Evolutionary conservation across 2,797 vertebrate species (phyloP), one percentile per base, ranked within the genome.

Genomic region (Vireo griseus): DNA sequence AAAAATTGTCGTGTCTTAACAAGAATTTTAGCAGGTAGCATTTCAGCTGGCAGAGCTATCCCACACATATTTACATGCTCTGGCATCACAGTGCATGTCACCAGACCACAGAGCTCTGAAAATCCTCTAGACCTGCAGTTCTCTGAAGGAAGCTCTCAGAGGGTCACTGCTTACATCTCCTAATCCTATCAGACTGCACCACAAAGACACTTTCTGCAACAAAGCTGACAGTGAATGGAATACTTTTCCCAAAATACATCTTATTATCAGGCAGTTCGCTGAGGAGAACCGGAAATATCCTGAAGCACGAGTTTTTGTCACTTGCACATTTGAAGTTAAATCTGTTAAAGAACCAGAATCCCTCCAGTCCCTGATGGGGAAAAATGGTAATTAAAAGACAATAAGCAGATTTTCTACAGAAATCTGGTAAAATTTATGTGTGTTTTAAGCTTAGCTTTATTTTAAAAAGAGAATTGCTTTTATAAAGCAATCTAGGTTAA

Each of bases 311-410:
- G 40, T 42, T 93, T 79, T 80, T 81, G 72, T 83, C 33, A 39
- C 20, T 94, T 84, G 71, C 18, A 25, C 33, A 13, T 90, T 87
- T 84, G 59, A 92, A 93, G 67, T 71, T 42, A 82, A 74, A 51
- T 74, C 52, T 80, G 33, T 77, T 92, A 47, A 74, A 67, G 9
- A 92, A 44, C 4, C 18, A 74, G 63, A 86, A 92, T 87, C 42
- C 7, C n/a, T 89, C 16, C 14, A 45, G 19, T 85, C 52, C 77
- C 52, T 25, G 11, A 55, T 63, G 78, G 42, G 67, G 29, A 16
- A 68, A 71, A 85, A 85, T 51, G 2, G 11, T 82, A 94, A 89
- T 92, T 87, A 89, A 66, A 96, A 82, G 68, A 87, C 50, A 85
- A 88, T 82, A 71, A 65, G 26, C 18, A 71, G 37, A 68, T 92